These are phyloP conservation scores for Gerris buenoi DNA, from an alignment of 1,140 invertebrate species.

Conservation along the genomic window DNA sequence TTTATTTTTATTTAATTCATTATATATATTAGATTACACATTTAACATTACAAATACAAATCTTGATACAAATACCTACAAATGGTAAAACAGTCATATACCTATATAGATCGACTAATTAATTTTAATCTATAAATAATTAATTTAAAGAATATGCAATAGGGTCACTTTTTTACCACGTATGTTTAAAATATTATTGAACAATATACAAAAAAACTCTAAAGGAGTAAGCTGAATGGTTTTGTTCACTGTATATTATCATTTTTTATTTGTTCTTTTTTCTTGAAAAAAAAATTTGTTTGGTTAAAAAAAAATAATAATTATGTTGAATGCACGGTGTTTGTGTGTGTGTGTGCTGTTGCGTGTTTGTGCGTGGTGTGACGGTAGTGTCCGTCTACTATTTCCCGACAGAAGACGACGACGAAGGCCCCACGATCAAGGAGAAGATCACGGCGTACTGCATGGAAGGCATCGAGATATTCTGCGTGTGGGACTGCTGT, in stretches of 20 bases:
- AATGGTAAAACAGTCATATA: too few relatives aligned
- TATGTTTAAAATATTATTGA: too few relatives aligned
- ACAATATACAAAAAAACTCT: too few relatives aligned
- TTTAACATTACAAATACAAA: too few relatives aligned
- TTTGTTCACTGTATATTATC: slow-evolving; percentile 4
- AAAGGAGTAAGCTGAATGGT: slow-evolving; percentile 17
- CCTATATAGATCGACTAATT: too few relatives aligned
- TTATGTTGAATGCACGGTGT: slow-evolving; percentile 2
- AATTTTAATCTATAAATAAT: too few relatives aligned
- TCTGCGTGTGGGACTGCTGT: slow-evolving; percentile 96
- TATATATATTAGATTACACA: too few relatives aligned
- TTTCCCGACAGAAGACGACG: slow-evolving; percentile 82
- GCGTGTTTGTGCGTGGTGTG: neutral
- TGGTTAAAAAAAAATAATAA: neutral
- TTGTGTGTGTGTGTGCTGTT: slow-evolving; percentile 7
- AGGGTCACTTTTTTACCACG: too few relatives aligned
- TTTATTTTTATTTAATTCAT: too few relatives aligned
- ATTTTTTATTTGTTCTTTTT: slow-evolving; percentile 2
- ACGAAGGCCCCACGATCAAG: slow-evolving; percentile 74
- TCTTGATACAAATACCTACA: too few relatives aligned
- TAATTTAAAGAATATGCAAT: too few relatives aligned
- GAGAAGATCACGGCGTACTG: slow-evolving; percentile 60
- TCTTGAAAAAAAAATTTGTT: neutral
- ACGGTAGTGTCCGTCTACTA: slow-evolving; percentile 75
- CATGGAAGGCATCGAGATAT: slow-evolving; percentile 70